phyloP scores from a whole-genome alignment of 2,888 invertebrate genomes.

The Limnephilus marmoratus region DNA sequence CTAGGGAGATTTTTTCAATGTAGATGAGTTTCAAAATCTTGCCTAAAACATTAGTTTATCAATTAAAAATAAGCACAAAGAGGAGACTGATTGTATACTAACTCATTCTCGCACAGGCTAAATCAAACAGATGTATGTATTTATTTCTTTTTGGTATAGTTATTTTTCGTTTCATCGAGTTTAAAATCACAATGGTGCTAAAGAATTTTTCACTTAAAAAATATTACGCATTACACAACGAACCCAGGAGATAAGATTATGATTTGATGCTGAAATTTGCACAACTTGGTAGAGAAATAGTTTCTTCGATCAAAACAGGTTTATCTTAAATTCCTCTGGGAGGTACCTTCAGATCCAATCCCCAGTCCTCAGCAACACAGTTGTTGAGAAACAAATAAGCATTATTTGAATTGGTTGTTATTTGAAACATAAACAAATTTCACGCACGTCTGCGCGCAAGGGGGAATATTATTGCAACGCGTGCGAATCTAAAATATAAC shows the following conservation, averaged over 20 bases:
- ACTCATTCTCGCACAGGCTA: too few relatives aligned
- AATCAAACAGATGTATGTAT: too few relatives aligned
- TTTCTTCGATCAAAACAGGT: neutral
- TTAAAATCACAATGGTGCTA: too few relatives aligned
- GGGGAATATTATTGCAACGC: neutral
- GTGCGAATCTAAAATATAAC: neutral
- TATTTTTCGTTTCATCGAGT: too few relatives aligned
- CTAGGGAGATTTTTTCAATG: too few relatives aligned
- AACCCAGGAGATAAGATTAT: neutral
- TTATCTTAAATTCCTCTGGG: neutral
- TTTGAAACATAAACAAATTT: neutral
- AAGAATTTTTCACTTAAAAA: too few relatives aligned
- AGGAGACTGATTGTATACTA: too few relatives aligned
- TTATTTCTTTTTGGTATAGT: too few relatives aligned
- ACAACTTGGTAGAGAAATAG: neutral
- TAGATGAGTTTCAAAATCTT: too few relatives aligned
- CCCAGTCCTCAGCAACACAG: neutral
- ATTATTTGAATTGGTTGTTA: neutral
- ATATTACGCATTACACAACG: too few relatives aligned
- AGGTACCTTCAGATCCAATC: neutral
- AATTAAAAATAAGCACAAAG: too few relatives aligned
- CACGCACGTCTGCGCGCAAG: neutral
- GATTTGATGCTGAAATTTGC: neutral
- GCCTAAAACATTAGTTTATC: too few relatives aligned
- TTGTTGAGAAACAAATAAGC: neutral